Percentiles rank a stretch among this genome's conserved stretches.
These are phyloP conservation scores for Pherbina coryleti DNA, from an alignment of 2,888 invertebrate species.

Conservation along the genomic window DNA sequence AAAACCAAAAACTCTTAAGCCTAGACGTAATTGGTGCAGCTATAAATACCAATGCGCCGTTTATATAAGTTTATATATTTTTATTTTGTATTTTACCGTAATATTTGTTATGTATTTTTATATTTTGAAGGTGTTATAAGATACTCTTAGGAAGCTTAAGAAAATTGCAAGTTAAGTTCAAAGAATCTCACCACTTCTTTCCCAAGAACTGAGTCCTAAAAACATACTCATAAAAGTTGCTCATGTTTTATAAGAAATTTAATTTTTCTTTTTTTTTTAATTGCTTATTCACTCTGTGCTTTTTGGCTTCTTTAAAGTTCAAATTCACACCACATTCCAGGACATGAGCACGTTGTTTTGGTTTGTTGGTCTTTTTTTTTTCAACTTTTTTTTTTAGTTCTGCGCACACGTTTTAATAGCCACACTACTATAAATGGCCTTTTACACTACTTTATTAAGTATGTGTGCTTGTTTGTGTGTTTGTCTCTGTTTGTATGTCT, in stretches of 20 bases:
- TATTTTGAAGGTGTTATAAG: no score
- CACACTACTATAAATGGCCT: slow-evolving; percentile 24
- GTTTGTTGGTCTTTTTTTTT: background rate
- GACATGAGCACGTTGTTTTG: slow-evolving; percentile 16
- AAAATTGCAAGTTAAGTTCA: background rate
- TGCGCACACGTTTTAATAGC: slow-evolving; percentile 20
- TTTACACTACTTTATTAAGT: slow-evolving; percentile 12
- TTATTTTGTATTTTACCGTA: no score
- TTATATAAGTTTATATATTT: no score
- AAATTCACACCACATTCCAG: slow-evolving; percentile 13
- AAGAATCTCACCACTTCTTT: slow-evolving; percentile 9
- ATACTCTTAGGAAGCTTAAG: background rate
- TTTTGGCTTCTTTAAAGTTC: background rate
- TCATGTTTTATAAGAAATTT: background rate
- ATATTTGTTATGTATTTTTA: no score
- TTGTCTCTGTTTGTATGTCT: background rate
- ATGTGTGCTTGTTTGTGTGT: background rate
- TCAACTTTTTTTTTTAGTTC: background rate
- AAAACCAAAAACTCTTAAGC: background rate
- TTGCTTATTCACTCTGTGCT: background rate
- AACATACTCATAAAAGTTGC: slow-evolving; percentile 7
- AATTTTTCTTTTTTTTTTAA: background rate
- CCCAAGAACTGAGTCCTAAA: background rate
- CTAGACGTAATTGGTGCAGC: background rate
- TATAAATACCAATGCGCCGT: no score